Evolutionary conservation across 2,113 vertebrate species (phyloP), one percentile per base, ranked within the genome.

Genomic region (Sylvietta virens): DNA sequence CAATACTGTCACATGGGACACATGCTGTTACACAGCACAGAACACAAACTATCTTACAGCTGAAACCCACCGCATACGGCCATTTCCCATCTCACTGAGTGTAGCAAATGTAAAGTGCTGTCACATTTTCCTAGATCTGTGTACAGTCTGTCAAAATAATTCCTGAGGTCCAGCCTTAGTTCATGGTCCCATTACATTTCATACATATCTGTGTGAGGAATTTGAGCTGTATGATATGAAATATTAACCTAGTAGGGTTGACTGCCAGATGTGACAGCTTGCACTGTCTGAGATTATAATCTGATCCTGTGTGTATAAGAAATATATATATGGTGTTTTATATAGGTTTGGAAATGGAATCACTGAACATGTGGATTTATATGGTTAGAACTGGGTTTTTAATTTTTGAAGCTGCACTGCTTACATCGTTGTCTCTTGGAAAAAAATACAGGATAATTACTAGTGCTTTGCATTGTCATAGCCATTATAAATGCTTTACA

Each of bases 61-160:
- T 5, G n/a, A 88, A 95, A 31, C 37, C 26, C 71, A 31, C 56
- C 31, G 40, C 64, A 39, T 7, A 13, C 14, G 10, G 64, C 45
- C 9, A 2, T 88, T 91, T 89, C 71, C 71, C 16, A 0, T 57
- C 53, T 91, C 91, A 70, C 22, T 94, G 86, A 45, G 37, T 95
- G 79, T 79, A 83, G 37, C 70, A 48, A 57, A 62, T 64, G 47
- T 78, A 27, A 91, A 85, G 50, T 37, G 87, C 69, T 93, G 73
- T 93, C 80, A 78, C 67, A 4, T 93, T 96, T 96, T 95, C 81
- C 64, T 60, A 26, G 66, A 57, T 81, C 81, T 90, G 73, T 71
- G 88, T 92, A 66, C 81, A 95, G 64, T 95, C 94, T 97, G 92
- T 90, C 85, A 94, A 76, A 96, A 70, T 92, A 83, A 95, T 96